Conservation (phyloP, 2,113 vertebrate genomes). For the Ameiurus melas region DNA sequence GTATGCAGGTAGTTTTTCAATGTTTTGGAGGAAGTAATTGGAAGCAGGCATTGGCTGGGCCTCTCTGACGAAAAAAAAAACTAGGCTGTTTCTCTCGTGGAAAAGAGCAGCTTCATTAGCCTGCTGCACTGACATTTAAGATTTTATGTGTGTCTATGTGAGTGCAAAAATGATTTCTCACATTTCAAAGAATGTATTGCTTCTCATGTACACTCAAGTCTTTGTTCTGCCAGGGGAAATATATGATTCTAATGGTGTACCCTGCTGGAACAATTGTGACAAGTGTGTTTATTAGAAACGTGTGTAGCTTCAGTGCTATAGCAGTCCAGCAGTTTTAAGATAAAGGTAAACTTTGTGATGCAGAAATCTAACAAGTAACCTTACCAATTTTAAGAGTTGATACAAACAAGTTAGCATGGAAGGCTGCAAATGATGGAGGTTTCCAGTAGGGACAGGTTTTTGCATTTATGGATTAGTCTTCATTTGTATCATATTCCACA, state of each 20-base stretch:
- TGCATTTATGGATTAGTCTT: background rate
- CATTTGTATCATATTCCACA: background rate
- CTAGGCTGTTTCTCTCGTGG: conserved; percentile 36
- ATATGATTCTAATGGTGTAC: background rate
- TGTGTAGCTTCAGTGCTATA: conserved; percentile 3
- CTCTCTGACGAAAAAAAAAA: conserved; percentile 17
- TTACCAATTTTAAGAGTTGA: background rate
- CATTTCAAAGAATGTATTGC: conserved; percentile 39
- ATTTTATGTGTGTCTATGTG: conserved; percentile 30
- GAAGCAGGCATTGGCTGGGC: conserved; percentile 15
- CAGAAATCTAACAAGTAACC: background rate
- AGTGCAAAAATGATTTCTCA: conserved; percentile 36
- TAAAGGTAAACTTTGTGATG: background rate
- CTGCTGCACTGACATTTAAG: conserved; percentile 53
- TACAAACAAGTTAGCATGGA: background rate
- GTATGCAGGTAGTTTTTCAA: conserved; percentile 36
- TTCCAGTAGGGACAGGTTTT: background rate
- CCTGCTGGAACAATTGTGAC: conserved; percentile 14
- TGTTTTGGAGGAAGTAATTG: conserved; percentile 25
- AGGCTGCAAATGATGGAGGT: background rate
- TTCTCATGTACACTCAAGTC: conserved; percentile 19
- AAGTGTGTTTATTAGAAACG: conserved; percentile 4
- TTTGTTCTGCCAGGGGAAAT: conserved; percentile 36
- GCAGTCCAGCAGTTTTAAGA: conserved; percentile 1
- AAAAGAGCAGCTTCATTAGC: conserved; percentile 56